phyloP scores from a whole-genome alignment of 1,140 invertebrate genomes.

The Drosophila pseudoananassae region DNA sequence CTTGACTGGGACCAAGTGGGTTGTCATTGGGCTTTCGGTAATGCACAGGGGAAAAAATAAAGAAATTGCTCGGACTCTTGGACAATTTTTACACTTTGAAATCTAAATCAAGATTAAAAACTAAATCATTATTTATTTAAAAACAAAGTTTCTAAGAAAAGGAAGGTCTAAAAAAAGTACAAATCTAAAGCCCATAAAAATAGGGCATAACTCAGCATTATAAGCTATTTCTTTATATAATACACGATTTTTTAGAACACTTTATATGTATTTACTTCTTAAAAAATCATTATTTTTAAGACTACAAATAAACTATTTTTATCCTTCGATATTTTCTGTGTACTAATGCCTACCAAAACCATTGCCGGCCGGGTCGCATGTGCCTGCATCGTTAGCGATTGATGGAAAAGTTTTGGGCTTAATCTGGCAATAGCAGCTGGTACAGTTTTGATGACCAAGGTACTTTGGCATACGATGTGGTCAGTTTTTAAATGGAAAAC shows the following conservation, averaged over 20 bases:
- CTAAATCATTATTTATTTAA: too few relatives aligned
- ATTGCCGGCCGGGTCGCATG: conserved; percentile 28
- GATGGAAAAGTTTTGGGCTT: conserved; percentile 54
- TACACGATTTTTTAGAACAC: background rate
- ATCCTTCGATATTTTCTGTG: conserved; percentile 10
- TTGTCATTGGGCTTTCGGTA: conserved; percentile 55
- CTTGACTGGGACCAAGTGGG: conserved; percentile 50
- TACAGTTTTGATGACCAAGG: conserved; percentile 26
- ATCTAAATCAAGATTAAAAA: too few relatives aligned
- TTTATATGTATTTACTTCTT: too few relatives aligned
- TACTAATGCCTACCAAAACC: conserved; percentile 28
- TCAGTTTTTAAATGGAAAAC: conserved; percentile 13
- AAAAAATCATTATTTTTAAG: background rate
- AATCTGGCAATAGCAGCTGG: conserved; percentile 26
- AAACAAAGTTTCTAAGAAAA: too few relatives aligned
- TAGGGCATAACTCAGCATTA: too few relatives aligned
- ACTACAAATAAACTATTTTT: background rate
- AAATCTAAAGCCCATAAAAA: too few relatives aligned
- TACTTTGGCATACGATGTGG: conserved; percentile 16
- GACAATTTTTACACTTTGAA: too few relatives aligned
- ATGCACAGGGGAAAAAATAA: conserved; percentile 15
- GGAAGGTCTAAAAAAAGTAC: too few relatives aligned
- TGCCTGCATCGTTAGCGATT: conserved; percentile 40
- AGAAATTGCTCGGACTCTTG: background rate
- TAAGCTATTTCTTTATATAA: background rate